A percentile compares a stretch with the other conserved stretches of the same genome.
These are phyloP conservation scores for Pteromalus puparum DNA, from an alignment of 1,140 invertebrate species.

Conservation along the genomic window DNA sequence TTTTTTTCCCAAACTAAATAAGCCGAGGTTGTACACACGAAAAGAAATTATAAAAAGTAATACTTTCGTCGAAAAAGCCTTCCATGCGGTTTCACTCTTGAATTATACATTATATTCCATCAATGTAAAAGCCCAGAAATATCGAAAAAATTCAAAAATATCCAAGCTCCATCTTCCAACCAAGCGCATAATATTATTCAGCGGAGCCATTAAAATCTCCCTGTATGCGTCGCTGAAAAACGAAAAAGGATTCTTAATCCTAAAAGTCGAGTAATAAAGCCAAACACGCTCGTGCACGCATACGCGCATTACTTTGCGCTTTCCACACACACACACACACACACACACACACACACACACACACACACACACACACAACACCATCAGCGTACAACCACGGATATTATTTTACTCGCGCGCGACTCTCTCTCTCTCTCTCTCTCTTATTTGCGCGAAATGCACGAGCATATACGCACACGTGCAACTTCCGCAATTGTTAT, in stretches of 20 bases:
- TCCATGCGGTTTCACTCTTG: too few relatives aligned
- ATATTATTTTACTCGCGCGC: slow-evolving; percentile 15
- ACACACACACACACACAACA: neutral
- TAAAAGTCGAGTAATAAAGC: neutral
- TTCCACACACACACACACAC: neutral
- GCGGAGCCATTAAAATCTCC: too few relatives aligned
- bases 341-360: neutral
- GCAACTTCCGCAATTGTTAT: slow-evolving; percentile 6
- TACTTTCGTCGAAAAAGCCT: too few relatives aligned
- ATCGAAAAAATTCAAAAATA: too few relatives aligned
- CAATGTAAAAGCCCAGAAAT: too few relatives aligned
- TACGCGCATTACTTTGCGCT: neutral
- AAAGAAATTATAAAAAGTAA: too few relatives aligned
- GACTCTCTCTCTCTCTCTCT: neutral
- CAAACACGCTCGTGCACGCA: neutral
- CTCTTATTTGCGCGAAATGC: slow-evolving; percentile 34
- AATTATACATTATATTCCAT: too few relatives aligned
- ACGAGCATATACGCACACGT: slow-evolving; percentile 43
- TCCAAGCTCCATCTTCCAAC: too few relatives aligned
- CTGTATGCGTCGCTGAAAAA: neutral
- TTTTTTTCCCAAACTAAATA: too few relatives aligned
- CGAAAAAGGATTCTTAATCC: neutral
- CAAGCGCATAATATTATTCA: too few relatives aligned
- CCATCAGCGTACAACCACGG: slow-evolving; percentile 15
- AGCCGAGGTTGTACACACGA: too few relatives aligned